Evolutionary conservation across 92 coral and sea anemone genomes (phyloP).

Genomic region (Phymanthus crucifer): DNA sequence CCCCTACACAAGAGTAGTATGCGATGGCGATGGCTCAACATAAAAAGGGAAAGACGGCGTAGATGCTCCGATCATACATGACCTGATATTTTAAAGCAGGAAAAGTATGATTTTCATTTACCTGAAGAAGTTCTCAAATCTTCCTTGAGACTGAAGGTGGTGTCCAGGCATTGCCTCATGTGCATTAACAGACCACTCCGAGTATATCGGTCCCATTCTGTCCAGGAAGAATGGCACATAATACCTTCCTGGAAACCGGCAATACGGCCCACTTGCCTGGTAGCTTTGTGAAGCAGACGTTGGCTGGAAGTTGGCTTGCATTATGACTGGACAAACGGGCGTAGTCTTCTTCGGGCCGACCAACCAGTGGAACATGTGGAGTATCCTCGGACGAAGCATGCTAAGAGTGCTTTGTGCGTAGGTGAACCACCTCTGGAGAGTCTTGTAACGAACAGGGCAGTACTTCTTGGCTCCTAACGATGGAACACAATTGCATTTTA

Average conservation of each 20-base stretch:
- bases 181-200: constrained; percentile 84
- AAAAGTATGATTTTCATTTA: neutral
- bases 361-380: constrained; percentile 73
- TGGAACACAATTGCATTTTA: neutral
- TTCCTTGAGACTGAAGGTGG: constrained; percentile 76
- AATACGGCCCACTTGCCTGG: constrained; percentile 35
- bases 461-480: constrained; percentile 64
- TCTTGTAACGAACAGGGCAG: constrained; percentile 78
- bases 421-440: constrained; percentile 77
- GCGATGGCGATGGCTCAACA: no score
- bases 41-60: no score
- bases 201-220: constrained; percentile 94
- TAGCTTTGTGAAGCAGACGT: constrained; percentile 74
- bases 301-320: constrained; percentile 75
- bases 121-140: constrained; percentile 9
- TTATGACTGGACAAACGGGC: constrained; percentile 77
- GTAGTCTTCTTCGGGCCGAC: constrained; percentile 71
- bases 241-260: constrained; percentile 57
- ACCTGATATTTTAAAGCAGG: no score
- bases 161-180: constrained; percentile 97
- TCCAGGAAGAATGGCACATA: constrained; percentile 91
- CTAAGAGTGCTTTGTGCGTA: constrained; percentile 70
- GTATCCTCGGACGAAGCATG: constrained; percentile 60
- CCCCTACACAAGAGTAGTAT: no score
- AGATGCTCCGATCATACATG: no score